Conservation (phyloP, 2,888 invertebrate species). For the Spicauda simplicius region DNA sequence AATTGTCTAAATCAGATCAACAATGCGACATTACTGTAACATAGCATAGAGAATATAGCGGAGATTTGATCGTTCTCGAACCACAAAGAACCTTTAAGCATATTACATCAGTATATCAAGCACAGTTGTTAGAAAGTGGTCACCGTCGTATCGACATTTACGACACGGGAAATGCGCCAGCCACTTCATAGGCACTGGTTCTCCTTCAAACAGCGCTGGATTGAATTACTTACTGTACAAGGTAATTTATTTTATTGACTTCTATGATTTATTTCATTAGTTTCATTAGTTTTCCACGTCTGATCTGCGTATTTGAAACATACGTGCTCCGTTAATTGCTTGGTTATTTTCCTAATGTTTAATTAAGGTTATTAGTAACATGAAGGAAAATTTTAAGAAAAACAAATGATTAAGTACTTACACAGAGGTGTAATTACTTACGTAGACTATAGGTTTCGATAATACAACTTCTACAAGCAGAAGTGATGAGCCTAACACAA, state of each 20-base stretch:
- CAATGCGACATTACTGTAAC: neutral
- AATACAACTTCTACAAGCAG: no score
- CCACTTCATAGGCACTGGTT: neutral
- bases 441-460: no score
- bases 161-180: constrained; percentile 1
- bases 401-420: no score
- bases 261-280: neutral
- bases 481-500: no score
- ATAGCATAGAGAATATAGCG: no score
- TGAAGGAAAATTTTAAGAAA: no score
- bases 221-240: constrained; percentile 15
- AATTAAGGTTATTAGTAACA: no score
- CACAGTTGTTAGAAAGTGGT: constrained; percentile 13
- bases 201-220: constrained; percentile 11
- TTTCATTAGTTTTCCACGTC: neutral
- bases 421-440: no score
- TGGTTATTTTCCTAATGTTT: no score
- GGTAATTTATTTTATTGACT: neutral
- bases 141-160: constrained; percentile 1
- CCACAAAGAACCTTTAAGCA: neutral
- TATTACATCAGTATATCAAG: neutral
- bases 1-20: neutral
- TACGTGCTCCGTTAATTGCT: neutral
- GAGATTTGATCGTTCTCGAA: no score
- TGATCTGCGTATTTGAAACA: neutral